A percentile compares a stretch with the other conserved stretches of the same genome.
Evolutionary conservation across 2,797 vertebrate species (phyloP).

Genomic region (Garrulus glandarius): DNA sequence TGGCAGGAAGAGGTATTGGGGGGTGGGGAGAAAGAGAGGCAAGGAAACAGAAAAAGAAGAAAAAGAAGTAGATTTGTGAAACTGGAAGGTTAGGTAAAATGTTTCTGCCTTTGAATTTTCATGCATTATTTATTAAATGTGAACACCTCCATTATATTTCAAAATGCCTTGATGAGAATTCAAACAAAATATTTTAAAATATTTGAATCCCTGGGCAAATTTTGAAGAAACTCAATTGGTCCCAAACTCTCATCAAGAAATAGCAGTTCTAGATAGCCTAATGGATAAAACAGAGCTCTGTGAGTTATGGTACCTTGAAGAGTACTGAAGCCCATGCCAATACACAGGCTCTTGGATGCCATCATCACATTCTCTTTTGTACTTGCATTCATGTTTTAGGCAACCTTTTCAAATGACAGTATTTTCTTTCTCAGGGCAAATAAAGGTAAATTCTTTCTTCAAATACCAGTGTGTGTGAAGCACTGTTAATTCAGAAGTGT

Average conservation of each 20-base stretch:
- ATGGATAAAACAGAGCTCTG: conserved; percentile 2
- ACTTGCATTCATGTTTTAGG: not conserved
- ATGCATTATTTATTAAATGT: conserved; percentile 1
- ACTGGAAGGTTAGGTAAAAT: not conserved
- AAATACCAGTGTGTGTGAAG: not conserved
- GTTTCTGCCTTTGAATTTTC: not conserved
- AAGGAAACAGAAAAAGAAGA: not conserved
- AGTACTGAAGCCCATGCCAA: not conserved
- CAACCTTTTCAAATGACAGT: not conserved
- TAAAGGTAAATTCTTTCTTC: not conserved
- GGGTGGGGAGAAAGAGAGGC: not conserved
- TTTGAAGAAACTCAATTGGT: not conserved
- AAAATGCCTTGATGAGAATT: conserved; percentile 4
- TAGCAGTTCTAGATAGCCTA: not conserved
- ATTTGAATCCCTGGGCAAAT: not conserved
- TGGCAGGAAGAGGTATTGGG: not conserved
- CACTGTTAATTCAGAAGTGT: not conserved
- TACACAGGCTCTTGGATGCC: not conserved
- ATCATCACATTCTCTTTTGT: not conserved
- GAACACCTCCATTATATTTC: not conserved
- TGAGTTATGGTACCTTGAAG: not conserved
- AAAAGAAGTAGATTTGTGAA: not conserved
- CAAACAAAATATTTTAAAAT: not conserved
- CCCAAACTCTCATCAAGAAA: not conserved
- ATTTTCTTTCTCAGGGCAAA: not conserved